Evolutionary conservation across 2,888 invertebrate genomes (phyloP).

Genomic region (Spatulosminthurus flaviceps): DNA sequence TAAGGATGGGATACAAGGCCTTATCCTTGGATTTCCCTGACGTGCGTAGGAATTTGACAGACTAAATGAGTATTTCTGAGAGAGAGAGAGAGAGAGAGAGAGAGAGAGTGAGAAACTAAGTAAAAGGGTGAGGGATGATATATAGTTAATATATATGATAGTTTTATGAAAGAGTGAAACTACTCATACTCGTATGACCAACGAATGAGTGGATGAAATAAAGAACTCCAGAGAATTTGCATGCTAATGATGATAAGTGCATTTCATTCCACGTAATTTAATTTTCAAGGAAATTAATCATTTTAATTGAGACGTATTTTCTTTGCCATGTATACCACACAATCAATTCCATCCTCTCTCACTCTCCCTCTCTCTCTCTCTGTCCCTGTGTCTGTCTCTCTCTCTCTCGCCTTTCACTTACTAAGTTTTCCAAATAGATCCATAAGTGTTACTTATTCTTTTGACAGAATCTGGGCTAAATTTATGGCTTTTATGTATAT

Average conservation of each 20-base stretch:
- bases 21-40: no score
- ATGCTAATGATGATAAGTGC: slow-evolving; percentile 63
- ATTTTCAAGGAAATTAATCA: slow-evolving; percentile 63
- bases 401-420: neutral
- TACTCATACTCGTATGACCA: no score
- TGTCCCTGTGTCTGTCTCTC: neutral
- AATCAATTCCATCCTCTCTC: slow-evolving; percentile 44
- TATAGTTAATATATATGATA: no score
- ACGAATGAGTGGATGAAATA: slow-evolving; percentile 2
- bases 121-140: no score
- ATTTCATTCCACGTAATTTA: slow-evolving; percentile 63
- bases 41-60: no score
- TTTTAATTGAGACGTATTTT: slow-evolving; percentile 63
- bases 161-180: no score
- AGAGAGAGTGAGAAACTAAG: no score
- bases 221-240: slow-evolving; percentile 57
- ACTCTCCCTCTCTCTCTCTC: neutral
- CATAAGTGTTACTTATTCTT: neutral
- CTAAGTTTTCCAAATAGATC: neutral
- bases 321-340: slow-evolving; percentile 45
- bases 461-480: no score
- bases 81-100: no score
- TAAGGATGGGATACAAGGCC: no score
- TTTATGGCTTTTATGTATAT: no score
- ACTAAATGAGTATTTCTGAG: no score